Base-by-base conservation (phyloP, 2,888 invertebrate genomes). In the Eupeodes luniger region DNA sequence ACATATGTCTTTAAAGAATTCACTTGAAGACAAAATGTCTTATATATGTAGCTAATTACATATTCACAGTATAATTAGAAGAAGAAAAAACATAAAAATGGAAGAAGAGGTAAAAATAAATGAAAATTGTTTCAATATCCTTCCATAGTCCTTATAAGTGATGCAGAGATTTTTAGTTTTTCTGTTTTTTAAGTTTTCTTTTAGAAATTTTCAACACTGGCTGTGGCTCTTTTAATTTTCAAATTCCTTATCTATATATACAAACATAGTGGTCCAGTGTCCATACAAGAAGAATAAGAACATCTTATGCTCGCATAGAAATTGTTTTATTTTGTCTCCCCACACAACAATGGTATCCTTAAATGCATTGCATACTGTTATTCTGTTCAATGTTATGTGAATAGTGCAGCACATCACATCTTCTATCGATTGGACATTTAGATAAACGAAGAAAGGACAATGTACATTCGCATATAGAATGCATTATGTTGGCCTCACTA, bases 81-180 rank as follows among this genome's bases (percentile, higher is more conserved):
- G 12, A 47, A 44, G 74, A 53, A 34, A 36, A n/a, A 47, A 27
- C 66, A 62, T 6, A 59, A 19, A 19, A 55, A 55, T 61, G 61
- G 62, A 67, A 82, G 44, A 62, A 82, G 51, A 62, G 55, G 75
- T 85, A 81, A 85, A 78, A 83, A 87, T 81, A 84, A 64, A 77
- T 59, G 61, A 57, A 78, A 78, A 88, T 81, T 81, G 77, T 81
- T 78, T 74, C 81, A 78, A 81, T 88, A 85, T 75, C 59, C 69
- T 81, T 62, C 51, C 27, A 3, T 27, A 57, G 67, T 69, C 78
- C 62, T 69, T 70, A 40, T 70, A 40, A 78, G 78, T 64, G 64
- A 72, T 81, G 78, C 70, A 66, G 69, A 70, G 72, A 83, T 77
- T 87, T 80, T 47, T 14, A 80, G 27, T 16, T 61, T 70, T 82